Base-by-base conservation (phyloP, 2,797 vertebrate species). In the Gymnoscopelus microlampas region DNA sequence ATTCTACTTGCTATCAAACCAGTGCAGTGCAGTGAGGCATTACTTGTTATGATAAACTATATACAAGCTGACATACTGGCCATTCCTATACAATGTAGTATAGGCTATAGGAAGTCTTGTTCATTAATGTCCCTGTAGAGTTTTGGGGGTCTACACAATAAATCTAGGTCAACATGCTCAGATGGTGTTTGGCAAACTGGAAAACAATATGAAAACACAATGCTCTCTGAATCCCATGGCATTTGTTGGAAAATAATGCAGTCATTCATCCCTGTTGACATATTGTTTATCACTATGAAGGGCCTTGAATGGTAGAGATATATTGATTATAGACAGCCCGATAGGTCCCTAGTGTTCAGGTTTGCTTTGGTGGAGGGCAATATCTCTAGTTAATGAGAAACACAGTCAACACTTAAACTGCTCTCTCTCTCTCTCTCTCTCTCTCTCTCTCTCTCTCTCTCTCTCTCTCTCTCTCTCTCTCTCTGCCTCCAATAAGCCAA, bases 1-100 rank as follows among this genome's bases (percentile, higher is more conserved):
- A 73, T 78, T 80, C 81, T 44, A 82, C 80, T 87, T 85, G 86
- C 72, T 87, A 88, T 86, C 74, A 82, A 84, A 75, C 49, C 68
- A 7, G 19, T 56, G 81, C 44, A 56, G 60, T 66, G 67, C 67
- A 76, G 76, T 80, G n/a, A 59, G 11, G 35, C 57, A 56, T 54
- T 51, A 66, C 68, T 65, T 64, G 68, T 44, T 58, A 71, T 48
- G 47, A 67, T 24, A 66, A 62, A 26, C 39, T 12, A 24, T 10
- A 19, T 35, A 61, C 51, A 51, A 67, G n/a, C 50, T 13, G 12
- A 51, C 50, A 63, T 71, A 3, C 55, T 9, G 39, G 39, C 12
- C 39, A 44, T 9, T 44, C 39, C 8, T 44, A 44, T 44, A 44
- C 9, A 44, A 8, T 44, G 39, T 44, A 44, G 39, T 7, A 19